phyloP scores from a whole-genome alignment of 2,113 vertebrate species.

The Fukomys damarensis region DNA sequence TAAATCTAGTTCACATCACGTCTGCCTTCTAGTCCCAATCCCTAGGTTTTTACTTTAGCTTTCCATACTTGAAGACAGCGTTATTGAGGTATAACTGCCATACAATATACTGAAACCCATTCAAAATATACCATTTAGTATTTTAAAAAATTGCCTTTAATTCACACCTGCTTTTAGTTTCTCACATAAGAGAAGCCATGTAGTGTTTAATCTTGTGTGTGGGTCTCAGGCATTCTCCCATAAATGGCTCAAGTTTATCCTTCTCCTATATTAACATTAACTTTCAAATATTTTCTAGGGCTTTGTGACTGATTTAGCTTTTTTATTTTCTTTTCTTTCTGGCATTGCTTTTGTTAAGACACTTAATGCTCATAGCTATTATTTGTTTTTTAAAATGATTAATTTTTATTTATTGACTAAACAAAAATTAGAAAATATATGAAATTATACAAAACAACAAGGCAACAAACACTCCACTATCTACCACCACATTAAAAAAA shows the following conservation, averaged over 20 bases:
- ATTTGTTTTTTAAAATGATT: neutral
- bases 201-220: neutral
- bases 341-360: neutral
- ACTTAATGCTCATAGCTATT: neutral
- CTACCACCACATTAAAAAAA: neutral
- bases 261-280: neutral
- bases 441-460: neutral
- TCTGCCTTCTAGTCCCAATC: neutral
- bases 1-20: neutral
- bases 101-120: neutral
- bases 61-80: neutral
- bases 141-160: neutral
- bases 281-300: constrained; percentile 19
- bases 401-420: neutral
- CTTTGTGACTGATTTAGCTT: neutral
- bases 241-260: neutral
- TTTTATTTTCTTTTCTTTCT: neutral
- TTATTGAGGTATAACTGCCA: neutral
- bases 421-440: neutral
- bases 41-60: neutral
- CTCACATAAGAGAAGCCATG: neutral
- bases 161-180: neutral
- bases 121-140: neutral
- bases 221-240: neutral
- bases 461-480: neutral